Evolutionary conservation across 2,113 vertebrate species (phyloP).

Genomic region (Corydoras maculifer): DNA sequence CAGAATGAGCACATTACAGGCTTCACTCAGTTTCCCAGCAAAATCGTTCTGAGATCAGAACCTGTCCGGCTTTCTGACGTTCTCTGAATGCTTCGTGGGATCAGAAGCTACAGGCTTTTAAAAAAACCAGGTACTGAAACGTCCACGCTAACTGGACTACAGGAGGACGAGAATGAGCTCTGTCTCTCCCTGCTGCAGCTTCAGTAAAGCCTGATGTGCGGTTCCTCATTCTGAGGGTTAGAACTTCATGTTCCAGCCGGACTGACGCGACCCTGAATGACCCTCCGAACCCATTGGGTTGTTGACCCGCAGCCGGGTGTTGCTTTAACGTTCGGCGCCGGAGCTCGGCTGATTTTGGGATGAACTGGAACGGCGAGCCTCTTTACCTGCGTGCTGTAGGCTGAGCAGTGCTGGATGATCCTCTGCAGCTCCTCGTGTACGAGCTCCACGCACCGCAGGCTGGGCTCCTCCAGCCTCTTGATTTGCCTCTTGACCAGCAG

Average conservation of each 20-base stretch:
- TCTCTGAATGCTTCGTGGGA: neutral
- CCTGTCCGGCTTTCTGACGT: neutral
- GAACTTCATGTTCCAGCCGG: too few relatives aligned
- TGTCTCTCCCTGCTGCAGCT: too few relatives aligned
- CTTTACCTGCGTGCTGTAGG: conserved; percentile 92
- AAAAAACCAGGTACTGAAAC: neutral
- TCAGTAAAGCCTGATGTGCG: too few relatives aligned
- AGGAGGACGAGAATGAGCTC: too few relatives aligned
- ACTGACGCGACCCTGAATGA: too few relatives aligned
- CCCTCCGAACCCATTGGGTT: too few relatives aligned
- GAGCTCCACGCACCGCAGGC: conserved; percentile 92
- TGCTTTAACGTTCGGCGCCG: too few relatives aligned
- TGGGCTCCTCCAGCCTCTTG: conserved; percentile 94
- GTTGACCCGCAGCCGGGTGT: too few relatives aligned
- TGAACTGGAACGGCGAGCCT: too few relatives aligned
- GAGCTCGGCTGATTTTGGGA: too few relatives aligned
- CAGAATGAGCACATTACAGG: neutral
- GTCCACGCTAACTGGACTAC: too few relatives aligned
- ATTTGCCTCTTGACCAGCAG: conserved; percentile 93
- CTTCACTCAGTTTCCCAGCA: neutral
- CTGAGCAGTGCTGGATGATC: conserved; percentile 97
- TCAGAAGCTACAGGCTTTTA: neutral
- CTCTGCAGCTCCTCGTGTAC: conserved; percentile 98
- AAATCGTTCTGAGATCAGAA: neutral
- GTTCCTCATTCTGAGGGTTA: too few relatives aligned